Evolutionary conservation across 35 echinoderm and acorn worm genomes (phyloP).

Genomic region (Acanthaster planci): DNA sequence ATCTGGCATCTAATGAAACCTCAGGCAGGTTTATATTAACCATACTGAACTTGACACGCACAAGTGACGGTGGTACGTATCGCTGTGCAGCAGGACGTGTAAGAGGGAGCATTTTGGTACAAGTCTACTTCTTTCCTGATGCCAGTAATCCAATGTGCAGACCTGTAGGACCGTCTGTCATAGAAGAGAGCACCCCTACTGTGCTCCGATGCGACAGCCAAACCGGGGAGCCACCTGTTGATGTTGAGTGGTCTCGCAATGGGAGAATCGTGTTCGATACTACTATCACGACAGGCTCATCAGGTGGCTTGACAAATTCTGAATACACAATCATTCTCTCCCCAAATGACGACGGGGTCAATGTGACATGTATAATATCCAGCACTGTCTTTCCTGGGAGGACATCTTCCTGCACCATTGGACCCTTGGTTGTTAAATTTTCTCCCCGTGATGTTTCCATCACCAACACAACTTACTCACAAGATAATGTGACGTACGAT

Average conservation of each 20-base stretch:
- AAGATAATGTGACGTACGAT: neutral
- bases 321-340: neutral
- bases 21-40: neutral
- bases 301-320: neutral
- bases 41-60: neutral
- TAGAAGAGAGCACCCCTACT: neutral
- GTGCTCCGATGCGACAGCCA: conserved; percentile 12
- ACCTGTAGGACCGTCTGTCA: neutral
- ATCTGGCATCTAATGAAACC: neutral
- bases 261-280: no score
- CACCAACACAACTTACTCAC: neutral
- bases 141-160: conserved; percentile 14
- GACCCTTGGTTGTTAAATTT: conserved; percentile 2
- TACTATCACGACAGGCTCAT: no score
- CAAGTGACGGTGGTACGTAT: neutral
- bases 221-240: neutral
- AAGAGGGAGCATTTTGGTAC: neutral
- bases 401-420: neutral
- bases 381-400: neutral
- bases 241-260: neutral
- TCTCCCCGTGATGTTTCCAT: neutral
- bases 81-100: neutral
- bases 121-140: conserved; percentile 15
- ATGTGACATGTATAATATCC: neutral
- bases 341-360: neutral